Percentiles rank a stretch among this genome's conserved stretches.
Conservation (phyloP, 2,113 vertebrate genomes). For the Glaucidium brasilianum region DNA sequence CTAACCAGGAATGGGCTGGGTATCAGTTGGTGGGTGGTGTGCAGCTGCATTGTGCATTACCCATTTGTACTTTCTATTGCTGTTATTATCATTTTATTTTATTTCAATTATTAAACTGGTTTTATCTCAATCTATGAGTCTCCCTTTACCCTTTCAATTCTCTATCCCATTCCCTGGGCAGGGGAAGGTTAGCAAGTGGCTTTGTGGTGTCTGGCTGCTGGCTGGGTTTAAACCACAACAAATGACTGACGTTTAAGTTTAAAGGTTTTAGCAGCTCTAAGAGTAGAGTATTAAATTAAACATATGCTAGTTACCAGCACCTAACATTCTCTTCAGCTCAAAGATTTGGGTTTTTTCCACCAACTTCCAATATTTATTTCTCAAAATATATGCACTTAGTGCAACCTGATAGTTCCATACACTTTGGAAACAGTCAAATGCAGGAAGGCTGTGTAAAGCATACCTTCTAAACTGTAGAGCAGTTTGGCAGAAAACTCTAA, state of each 20-base stretch:
- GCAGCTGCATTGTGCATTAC: too few relatives aligned
- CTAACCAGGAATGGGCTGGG: too few relatives aligned
- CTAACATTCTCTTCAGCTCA: background rate
- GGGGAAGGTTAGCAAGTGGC: too few relatives aligned
- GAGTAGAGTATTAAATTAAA: background rate
- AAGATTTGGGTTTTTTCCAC: background rate
- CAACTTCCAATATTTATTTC: background rate
- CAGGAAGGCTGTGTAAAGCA: background rate
- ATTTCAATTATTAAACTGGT: too few relatives aligned
- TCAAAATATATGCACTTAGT: background rate
- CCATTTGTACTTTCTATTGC: too few relatives aligned
- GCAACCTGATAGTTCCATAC: background rate
- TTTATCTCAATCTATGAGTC: too few relatives aligned
- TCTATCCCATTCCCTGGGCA: too few relatives aligned
- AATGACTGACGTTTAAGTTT: background rate
- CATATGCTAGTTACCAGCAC: background rate
- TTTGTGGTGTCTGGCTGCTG: too few relatives aligned
- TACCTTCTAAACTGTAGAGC: background rate
- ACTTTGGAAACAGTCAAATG: background rate
- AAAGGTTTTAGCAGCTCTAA: background rate
- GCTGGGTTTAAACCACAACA: too few relatives aligned
- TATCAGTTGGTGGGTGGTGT: too few relatives aligned
- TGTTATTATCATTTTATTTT: too few relatives aligned
- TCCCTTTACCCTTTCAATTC: too few relatives aligned
- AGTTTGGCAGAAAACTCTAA: background rate